These are phyloP conservation scores for Agrotis clavis DNA, from an alignment of 2,888 invertebrate genomes.

Conservation along the genomic window DNA sequence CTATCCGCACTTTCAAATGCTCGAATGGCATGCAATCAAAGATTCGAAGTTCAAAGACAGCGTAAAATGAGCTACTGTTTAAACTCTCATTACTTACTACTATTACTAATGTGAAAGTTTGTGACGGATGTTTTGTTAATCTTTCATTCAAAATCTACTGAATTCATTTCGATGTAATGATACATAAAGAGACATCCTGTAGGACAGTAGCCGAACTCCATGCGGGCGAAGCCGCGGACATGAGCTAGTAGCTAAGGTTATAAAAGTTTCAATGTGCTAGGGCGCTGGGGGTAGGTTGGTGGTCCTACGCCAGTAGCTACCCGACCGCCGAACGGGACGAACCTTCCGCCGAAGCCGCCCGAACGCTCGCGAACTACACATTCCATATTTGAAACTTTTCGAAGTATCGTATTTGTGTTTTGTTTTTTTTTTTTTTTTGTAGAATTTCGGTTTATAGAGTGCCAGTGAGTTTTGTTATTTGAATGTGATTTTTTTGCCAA, in stretches of 20 bases:
- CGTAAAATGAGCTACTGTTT: constrained; percentile 29
- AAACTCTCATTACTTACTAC: constrained; percentile 9
- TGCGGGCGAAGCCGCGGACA: too few species aligned
- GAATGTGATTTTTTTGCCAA: constrained; percentile 40
- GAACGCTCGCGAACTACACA: constrained; percentile 42
- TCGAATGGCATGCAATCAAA: constrained; percentile 32
- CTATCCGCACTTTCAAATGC: constrained; percentile 22
- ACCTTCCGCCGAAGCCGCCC: constrained; percentile 30
- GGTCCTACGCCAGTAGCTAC: constrained; percentile 56
- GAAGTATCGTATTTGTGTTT: constrained; percentile 29
- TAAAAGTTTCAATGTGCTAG: constrained; percentile 52
- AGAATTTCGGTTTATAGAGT: constrained; percentile 34
- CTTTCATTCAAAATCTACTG: too few species aligned
- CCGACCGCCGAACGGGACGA: constrained; percentile 57
- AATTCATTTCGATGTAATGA: too few species aligned
- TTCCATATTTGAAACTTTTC: constrained; percentile 55
- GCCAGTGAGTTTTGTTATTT: constrained; percentile 45
- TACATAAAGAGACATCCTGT: too few species aligned
- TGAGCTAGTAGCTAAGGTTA: constrained; percentile 32
- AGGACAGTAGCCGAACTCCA: too few species aligned
- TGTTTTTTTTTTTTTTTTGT: constrained; percentile 8
- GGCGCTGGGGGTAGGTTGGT: constrained; percentile 35
- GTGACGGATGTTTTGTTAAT: too few species aligned
- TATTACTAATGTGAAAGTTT: too few species aligned
- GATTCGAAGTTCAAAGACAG: constrained; percentile 38